A percentile compares a stretch with the other conserved stretches of the same genome.
phyloP scores from a whole-genome alignment of 64 coral and sea anemone genomes.

The Acropora yongei region DNA sequence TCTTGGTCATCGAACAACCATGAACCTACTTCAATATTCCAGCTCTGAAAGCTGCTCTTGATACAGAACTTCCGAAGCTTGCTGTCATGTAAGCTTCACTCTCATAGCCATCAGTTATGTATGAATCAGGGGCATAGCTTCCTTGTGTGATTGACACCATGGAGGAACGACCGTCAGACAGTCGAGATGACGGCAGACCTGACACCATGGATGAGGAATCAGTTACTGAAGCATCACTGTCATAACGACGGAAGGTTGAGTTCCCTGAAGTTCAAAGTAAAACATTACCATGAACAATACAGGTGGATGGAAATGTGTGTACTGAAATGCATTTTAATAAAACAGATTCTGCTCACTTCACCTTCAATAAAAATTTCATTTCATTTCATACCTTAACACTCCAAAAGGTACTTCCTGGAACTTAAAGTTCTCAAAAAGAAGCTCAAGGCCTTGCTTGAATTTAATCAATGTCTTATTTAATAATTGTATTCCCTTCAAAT shows the following conservation, averaged over 20 bases:
- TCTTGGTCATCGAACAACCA: background rate
- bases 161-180: constrained; percentile 91
- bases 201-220: constrained; percentile 78
- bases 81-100: constrained; percentile 70
- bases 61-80: constrained; percentile 80
- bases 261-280: constrained; percentile 27
- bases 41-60: constrained; percentile 33
- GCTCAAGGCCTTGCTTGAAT: no score
- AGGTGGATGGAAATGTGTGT: no score
- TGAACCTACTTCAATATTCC: constrained; percentile 48
- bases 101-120: constrained; percentile 88
- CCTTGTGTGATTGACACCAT: constrained; percentile 85
- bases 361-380: no score
- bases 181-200: constrained; percentile 70
- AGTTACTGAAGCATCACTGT: constrained; percentile 77
- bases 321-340: no score
- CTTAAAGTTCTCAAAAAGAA: no score
- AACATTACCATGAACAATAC: background rate
- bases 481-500: no score
- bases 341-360: no score
- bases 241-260: constrained; percentile 66
- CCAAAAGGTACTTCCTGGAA: no score
- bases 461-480: no score
- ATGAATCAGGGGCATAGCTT: constrained; percentile 90
- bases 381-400: no score